Percentiles rank a stretch among this genome's conserved stretches.
Conservation (phyloP, 2,113 vertebrate genomes). For the Malurus cyaneus region DNA sequence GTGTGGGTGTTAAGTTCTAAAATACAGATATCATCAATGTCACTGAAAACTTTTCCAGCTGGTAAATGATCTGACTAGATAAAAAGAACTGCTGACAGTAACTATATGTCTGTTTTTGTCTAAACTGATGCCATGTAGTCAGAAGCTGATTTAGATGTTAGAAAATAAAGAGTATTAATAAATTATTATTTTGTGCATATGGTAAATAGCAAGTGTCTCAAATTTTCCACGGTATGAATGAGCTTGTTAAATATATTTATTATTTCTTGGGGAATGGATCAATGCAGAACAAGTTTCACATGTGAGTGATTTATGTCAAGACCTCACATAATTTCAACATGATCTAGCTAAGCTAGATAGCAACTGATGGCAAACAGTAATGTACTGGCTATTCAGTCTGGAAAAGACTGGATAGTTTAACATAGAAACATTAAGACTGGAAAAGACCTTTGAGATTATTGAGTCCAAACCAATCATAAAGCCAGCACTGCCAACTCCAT, state of each 20-base stretch:
- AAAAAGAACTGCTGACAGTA: not conserved
- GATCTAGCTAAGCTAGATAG: not conserved
- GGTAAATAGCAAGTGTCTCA: not conserved
- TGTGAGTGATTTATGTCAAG: not conserved
- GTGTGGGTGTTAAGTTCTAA: not conserved
- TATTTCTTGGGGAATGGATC: not conserved
- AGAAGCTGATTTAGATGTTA: not conserved
- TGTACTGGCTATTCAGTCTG: not conserved
- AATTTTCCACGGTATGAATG: not conserved
- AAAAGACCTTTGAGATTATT: not conserved
- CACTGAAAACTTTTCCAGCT: not conserved
- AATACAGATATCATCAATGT: not conserved
- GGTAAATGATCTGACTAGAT: slow-evolving; percentile 13
- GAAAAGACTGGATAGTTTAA: not conserved
- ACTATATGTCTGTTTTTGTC: not conserved
- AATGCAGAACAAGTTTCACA: not conserved
- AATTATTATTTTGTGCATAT: slow-evolving; percentile 33
- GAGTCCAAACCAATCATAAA: not conserved
- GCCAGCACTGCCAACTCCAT: not conserved
- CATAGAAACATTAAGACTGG: not conserved
- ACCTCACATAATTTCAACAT: not conserved
- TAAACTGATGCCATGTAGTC: not conserved
- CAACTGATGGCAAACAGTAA: not conserved
- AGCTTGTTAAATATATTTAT: slow-evolving; percentile 25
- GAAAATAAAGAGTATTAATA: slow-evolving; percentile 27